Evolutionary conservation across 2,797 vertebrate species (phyloP).

Genomic region (Lerista edwardsae): DNA sequence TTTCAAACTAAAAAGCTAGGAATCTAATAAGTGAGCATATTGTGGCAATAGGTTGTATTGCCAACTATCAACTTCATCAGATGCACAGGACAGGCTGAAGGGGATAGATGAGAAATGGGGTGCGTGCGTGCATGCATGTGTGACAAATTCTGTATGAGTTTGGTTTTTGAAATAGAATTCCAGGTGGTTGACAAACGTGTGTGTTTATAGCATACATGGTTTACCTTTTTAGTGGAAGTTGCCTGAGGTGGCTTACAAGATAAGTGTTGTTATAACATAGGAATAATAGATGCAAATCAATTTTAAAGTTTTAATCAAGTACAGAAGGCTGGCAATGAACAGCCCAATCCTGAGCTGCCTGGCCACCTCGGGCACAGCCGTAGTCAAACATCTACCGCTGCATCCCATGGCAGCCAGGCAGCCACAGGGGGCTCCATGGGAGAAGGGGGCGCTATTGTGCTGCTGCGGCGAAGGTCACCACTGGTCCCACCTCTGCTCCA

Average conservation of each 20-base stretch:
- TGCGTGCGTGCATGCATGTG: neutral
- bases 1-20: neutral
- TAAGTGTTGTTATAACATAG: neutral
- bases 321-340: neutral
- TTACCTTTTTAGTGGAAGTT: neutral
- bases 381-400: too few relatives aligned
- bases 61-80: neutral
- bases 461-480: too few relatives aligned
- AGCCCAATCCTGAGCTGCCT: too few relatives aligned
- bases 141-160: too few relatives aligned
- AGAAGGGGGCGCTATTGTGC: too few relatives aligned
- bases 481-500: too few relatives aligned
- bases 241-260: neutral
- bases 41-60: too few relatives aligned
- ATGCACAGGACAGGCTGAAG: neutral
- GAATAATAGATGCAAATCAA: neutral
- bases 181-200: neutral
- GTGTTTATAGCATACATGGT: neutral
- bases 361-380: too few relatives aligned
- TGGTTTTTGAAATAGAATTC: neutral
- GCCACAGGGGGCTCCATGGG: too few relatives aligned
- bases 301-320: neutral
- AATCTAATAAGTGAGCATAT: neutral
- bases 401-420: too few relatives aligned
- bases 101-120: neutral